These are phyloP conservation scores for Sebastes variabilis DNA, from an alignment of 2,797 vertebrate genomes.

Conservation along the genomic window DNA sequence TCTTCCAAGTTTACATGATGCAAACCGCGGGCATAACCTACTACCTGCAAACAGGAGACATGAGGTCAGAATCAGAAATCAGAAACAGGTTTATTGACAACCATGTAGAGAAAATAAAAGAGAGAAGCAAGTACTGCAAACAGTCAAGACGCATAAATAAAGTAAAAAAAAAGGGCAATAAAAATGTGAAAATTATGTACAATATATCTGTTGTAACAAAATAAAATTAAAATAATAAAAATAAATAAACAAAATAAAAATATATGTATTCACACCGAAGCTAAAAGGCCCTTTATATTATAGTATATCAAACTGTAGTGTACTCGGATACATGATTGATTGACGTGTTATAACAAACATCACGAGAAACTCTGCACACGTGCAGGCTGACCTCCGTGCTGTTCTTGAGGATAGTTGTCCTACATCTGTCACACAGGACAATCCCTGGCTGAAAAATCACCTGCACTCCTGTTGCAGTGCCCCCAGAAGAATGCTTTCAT, in stretches of 20 bases:
- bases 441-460: constrained; percentile 38
- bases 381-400: constrained; percentile 1
- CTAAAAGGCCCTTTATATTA: neutral
- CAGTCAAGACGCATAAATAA: neutral
- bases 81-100: neutral
- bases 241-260: too few species aligned
- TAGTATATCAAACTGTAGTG: neutral
- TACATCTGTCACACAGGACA: constrained; percentile 54
- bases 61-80: neutral
- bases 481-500: neutral
- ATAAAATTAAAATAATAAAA: neutral
- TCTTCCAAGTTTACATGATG: constrained; percentile 25
- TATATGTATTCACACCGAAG: neutral
- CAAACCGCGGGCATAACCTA: neutral
- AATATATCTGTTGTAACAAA: neutral
- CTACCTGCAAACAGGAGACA: neutral
- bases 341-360: constrained; percentile 5
- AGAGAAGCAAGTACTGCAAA: neutral
- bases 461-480: neutral
- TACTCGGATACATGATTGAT: neutral
- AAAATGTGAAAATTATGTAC: neutral
- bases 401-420: constrained; percentile 4
- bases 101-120: neutral
- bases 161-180: neutral
- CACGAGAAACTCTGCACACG: neutral